phyloP scores from a whole-genome alignment of 2,888 invertebrate genomes.

The Chrysodeixis includens region DNA sequence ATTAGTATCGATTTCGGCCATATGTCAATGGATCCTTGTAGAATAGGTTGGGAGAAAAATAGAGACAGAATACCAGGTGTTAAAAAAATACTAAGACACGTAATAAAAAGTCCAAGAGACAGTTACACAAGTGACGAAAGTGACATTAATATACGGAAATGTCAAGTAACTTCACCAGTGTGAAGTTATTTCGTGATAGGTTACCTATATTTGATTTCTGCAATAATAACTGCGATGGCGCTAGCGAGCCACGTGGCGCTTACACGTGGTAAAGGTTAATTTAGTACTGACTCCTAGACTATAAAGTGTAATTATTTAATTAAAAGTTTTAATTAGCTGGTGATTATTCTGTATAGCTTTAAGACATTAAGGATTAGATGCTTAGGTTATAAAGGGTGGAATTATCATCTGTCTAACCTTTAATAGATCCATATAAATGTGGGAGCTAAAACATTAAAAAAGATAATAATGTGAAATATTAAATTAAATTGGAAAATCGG shows the following conservation, averaged over 20 bases:
- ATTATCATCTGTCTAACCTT: neutral
- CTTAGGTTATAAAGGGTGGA: neutral
- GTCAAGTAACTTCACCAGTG: neutral
- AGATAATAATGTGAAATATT: too few species aligned
- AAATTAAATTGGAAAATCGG: too few species aligned
- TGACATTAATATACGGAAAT: neutral
- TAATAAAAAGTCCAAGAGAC: neutral
- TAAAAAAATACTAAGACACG: too few species aligned
- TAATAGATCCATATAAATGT: neutral
- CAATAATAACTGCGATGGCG: neutral
- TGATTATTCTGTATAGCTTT: neutral
- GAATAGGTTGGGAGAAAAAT: too few species aligned
- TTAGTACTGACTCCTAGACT: neutral
- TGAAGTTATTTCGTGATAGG: neutral
- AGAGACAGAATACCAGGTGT: too few species aligned
- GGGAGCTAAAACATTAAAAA: too few species aligned
- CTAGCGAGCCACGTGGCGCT: neutral
- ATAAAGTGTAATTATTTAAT: neutral
- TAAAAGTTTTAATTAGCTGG: neutral
- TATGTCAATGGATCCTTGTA: too few species aligned
- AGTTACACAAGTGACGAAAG: neutral
- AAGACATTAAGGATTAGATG: neutral
- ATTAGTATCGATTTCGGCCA: too few species aligned
- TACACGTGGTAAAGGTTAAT: neutral
- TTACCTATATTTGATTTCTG: slow-evolving; percentile 4